Conservation (phyloP, 2,888 invertebrate genomes). For the Panopea generosa region DNA sequence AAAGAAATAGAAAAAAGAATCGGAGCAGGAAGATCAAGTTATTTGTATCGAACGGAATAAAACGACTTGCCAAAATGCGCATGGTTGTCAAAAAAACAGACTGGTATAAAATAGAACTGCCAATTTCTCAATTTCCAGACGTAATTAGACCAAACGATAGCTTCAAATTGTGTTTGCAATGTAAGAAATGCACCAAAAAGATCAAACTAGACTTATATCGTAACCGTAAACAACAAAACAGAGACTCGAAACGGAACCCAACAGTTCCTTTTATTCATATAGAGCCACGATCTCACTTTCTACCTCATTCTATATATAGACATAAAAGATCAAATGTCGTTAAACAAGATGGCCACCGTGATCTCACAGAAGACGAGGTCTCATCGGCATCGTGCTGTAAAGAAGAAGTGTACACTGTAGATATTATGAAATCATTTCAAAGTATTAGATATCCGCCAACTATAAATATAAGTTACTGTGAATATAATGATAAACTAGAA, state of each 20-base stretch:
- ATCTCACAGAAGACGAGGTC: background rate
- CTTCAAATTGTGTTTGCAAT: constrained; percentile 46
- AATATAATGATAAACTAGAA: constrained; percentile 7
- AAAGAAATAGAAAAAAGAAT: too few relatives aligned
- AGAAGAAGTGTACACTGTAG: constrained; percentile 34
- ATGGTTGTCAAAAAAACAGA: constrained; percentile 35
- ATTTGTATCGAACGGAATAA: constrained; percentile 39
- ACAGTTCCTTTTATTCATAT: constrained; percentile 54
- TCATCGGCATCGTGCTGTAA: constrained; percentile 26
- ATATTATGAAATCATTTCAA: constrained; percentile 44
- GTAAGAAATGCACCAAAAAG: constrained; percentile 53
- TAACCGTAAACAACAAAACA: constrained; percentile 14
- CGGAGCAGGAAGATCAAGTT: constrained; percentile 31
- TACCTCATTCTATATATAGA: constrained; percentile 46
- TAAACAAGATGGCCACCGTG: constrained; percentile 10
- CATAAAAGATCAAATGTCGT: constrained; percentile 24
- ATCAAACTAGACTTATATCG: constrained; percentile 37
- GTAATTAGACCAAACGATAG: constrained; percentile 33
- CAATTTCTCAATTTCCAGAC: constrained; percentile 50
- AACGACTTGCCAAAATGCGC: constrained; percentile 42
- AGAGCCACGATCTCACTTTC: constrained; percentile 20
- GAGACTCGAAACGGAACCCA: constrained; percentile 18
- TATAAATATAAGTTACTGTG: constrained; percentile 36
- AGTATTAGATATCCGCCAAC: constrained; percentile 35
- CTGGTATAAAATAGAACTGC: constrained; percentile 52